These are phyloP conservation scores for Cabera pusaria DNA, from an alignment of 2,888 invertebrate species.

Conservation along the genomic window DNA sequence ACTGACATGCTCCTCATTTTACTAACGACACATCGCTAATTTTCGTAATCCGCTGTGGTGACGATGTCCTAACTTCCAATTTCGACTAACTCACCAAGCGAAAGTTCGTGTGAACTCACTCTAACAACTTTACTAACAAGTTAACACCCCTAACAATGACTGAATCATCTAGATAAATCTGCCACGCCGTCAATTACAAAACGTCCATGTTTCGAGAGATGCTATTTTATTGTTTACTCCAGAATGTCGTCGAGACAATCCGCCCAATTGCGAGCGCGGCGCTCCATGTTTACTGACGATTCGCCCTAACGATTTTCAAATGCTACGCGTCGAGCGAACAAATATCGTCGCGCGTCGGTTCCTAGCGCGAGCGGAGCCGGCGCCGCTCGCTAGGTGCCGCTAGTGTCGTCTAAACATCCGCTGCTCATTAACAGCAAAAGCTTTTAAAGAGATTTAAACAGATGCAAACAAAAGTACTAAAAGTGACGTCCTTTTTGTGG, in stretches of 20 bases:
- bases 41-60: constrained; percentile 66
- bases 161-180: constrained; percentile 80
- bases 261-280: constrained; percentile 68
- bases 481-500: constrained; percentile 73
- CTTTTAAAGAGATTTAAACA: constrained; percentile 75
- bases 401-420: constrained; percentile 52
- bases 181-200: constrained; percentile 74
- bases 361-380: constrained; percentile 36
- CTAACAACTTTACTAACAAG: constrained; percentile 79
- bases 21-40: constrained; percentile 64
- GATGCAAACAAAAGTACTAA: constrained; percentile 74
- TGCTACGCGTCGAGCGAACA: constrained; percentile 76
- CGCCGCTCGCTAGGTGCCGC: constrained; percentile 30
- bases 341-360: constrained; percentile 63
- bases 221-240: constrained; percentile 74
- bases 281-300: constrained; percentile 72
- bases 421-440: constrained; percentile 74
- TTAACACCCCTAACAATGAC: constrained; percentile 79
- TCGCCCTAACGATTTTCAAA: constrained; percentile 80
- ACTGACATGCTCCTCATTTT: constrained; percentile 59
- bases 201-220: constrained; percentile 75
- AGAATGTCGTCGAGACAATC: constrained; percentile 71
- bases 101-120: constrained; percentile 75
- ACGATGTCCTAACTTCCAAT: constrained; percentile 69
- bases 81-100: constrained; percentile 68